phyloP scores from a whole-genome alignment of 2,797 vertebrate genomes.

The Astyanax mexicanus region DNA sequence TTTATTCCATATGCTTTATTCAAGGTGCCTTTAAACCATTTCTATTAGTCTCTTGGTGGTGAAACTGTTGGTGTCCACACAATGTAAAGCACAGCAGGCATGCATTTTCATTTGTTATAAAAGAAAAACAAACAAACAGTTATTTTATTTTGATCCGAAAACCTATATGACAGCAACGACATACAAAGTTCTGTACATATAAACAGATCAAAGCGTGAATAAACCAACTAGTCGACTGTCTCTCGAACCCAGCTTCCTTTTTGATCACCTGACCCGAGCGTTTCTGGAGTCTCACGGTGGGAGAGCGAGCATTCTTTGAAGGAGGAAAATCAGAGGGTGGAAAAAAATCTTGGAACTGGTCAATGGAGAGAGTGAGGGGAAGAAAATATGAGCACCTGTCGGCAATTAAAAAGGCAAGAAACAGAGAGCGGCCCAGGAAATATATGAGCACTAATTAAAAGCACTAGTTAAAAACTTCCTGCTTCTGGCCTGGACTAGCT shows the following conservation, averaged over 20 bases:
- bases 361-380: constrained; percentile 16
- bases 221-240: constrained; percentile 25
- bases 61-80: not conserved
- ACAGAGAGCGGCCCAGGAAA: constrained; percentile 92
- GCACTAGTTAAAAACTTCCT: constrained; percentile 99
- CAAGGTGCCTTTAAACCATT: not conserved
- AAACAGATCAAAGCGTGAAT: constrained; percentile 1
- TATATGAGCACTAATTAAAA: constrained; percentile 98
- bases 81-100: not conserved
- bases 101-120: not conserved
- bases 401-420: constrained; percentile 93
- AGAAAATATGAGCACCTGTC: constrained; percentile 89
- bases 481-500: constrained; percentile 85
- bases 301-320: constrained; percentile 28
- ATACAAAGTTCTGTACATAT: not conserved
- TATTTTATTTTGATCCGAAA: not conserved
- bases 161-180: not conserved
- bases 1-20: too few species aligned
- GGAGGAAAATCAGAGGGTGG: constrained; percentile 16
- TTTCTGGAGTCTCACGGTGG: constrained; percentile 37
- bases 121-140: not conserved
- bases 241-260: not conserved
- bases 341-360: constrained; percentile 24
- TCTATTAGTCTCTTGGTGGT: not conserved
- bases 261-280: constrained; percentile 27